A percentile compares a stretch with the other conserved stretches of the same genome.
These are phyloP conservation scores for Laothoe populi DNA, from an alignment of 2,888 invertebrate genomes.

Conservation along the genomic window DNA sequence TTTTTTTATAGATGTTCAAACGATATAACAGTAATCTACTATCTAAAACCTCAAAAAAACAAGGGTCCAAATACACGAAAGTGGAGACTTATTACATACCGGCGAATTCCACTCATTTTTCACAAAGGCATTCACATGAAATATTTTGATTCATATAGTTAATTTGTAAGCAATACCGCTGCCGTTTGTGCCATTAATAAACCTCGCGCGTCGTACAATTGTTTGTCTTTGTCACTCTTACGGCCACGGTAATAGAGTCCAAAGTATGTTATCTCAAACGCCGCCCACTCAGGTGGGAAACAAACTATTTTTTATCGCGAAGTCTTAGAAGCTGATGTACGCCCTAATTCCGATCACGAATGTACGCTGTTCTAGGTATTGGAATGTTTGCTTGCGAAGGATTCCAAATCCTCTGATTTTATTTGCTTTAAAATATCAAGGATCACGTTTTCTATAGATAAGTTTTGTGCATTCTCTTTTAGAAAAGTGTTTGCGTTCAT, in stretches of 20 bases:
- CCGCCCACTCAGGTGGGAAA: slow-evolving; percentile 67
- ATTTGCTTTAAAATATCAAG: too few species aligned
- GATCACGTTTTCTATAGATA: too few species aligned
- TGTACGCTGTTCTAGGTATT: slow-evolving; percentile 44
- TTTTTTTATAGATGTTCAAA: too few species aligned
- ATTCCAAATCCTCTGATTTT: background rate
- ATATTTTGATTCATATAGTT: slow-evolving; percentile 26
- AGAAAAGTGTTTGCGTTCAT: too few species aligned
- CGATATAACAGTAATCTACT: too few species aligned
- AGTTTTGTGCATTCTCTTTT: too few species aligned
- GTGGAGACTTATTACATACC: background rate
- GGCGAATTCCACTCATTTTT: background rate
- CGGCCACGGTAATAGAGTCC: slow-evolving; percentile 44
- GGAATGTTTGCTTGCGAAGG: background rate
- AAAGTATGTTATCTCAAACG: slow-evolving; percentile 41
- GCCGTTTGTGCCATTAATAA: slow-evolving; percentile 47
- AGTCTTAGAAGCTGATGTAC: slow-evolving; percentile 56
- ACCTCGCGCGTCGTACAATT: slow-evolving; percentile 43
- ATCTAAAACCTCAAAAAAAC: too few species aligned
- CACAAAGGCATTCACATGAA: slow-evolving; percentile 7
- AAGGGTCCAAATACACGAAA: background rate
- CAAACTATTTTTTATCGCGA: slow-evolving; percentile 69
- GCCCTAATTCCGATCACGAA: slow-evolving; percentile 77
- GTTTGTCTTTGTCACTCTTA: slow-evolving; percentile 42
- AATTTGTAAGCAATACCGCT: slow-evolving; percentile 23